Percentiles rank a stretch among this genome's conserved stretches.
Evolutionary conservation across 1,140 invertebrate genomes (phyloP).

Genomic region (Nixonia krombeini): DNA sequence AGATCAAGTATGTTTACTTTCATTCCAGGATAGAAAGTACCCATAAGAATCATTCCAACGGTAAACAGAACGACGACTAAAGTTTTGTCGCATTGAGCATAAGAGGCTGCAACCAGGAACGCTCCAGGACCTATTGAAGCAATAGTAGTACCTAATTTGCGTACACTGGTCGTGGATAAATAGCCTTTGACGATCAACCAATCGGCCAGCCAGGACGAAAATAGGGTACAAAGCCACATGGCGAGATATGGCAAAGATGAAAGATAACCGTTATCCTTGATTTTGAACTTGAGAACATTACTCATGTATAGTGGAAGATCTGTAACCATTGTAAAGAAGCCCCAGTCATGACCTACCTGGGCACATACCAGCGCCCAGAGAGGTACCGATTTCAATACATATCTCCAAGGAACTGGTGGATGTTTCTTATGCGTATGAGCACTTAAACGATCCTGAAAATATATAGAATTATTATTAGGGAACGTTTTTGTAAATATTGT

Average conservation of each 20-base stretch:
- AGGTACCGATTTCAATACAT: conserved; percentile 82
- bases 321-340: conserved; percentile 93
- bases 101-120: conserved; percentile 85
- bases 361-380: conserved; percentile 83
- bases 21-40: conserved; percentile 82
- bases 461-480: no score
- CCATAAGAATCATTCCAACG: conserved; percentile 82
- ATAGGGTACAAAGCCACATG: conserved; percentile 82
- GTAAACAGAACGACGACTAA: conserved; percentile 79
- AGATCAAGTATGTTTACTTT: conserved; percentile 88
- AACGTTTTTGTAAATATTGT: no score
- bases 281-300: conserved; percentile 87
- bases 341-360: conserved; percentile 91
- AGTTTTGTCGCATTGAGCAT: conserved; percentile 81
- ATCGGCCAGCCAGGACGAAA: conserved; percentile 79
- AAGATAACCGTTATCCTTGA: conserved; percentile 79
- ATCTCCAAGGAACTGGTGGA: conserved; percentile 79
- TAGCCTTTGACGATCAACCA: conserved; percentile 75
- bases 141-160: conserved; percentile 82
- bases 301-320: conserved; percentile 94
- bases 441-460: conserved; percentile 74
- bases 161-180: conserved; percentile 75
- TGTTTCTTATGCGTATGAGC: conserved; percentile 71
- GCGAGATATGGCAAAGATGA: conserved; percentile 80
- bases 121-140: conserved; percentile 82